Conservation (phyloP, 92 coral and sea anemone species). For the Bergia sp. region DNA sequence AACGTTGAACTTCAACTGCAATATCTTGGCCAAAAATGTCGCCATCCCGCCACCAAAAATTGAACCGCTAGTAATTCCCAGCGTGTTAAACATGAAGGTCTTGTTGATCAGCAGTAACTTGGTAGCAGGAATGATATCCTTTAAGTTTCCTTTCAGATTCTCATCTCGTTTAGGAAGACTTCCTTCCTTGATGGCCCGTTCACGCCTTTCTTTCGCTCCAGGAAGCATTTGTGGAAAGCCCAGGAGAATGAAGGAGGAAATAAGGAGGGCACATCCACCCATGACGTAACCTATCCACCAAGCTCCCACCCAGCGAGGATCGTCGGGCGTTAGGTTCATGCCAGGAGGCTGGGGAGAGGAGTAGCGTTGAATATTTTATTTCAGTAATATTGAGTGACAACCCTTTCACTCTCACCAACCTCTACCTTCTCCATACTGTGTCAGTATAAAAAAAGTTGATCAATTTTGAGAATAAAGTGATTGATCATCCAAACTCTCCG, state of each 20-base stretch:
- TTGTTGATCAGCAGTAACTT: conserved; percentile 63
- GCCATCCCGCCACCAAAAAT: conserved; percentile 60
- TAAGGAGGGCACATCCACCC: conserved; percentile 60
- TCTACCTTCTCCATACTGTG: too few relatives aligned
- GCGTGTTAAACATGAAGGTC: conserved; percentile 70
- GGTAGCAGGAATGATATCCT: conserved; percentile 71
- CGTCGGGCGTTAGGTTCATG: conserved; percentile 68
- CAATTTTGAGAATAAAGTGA: too few relatives aligned
- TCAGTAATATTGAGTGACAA: too few relatives aligned
- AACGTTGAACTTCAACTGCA: conserved; percentile 67
- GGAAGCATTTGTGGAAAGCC: conserved; percentile 89
- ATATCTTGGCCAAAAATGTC: conserved; percentile 65
- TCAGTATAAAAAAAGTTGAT: too few relatives aligned
- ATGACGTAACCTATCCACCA: conserved; percentile 94
- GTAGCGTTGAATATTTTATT: not conserved
- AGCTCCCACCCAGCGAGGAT: conserved; percentile 94
- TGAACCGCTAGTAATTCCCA: conserved; percentile 62
- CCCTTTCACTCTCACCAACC: too few relatives aligned
- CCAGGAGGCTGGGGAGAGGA: conserved; percentile 72
- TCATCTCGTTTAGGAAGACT: conserved; percentile 52
- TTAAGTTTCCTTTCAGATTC: conserved; percentile 49
- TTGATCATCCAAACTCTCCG: too few relatives aligned
- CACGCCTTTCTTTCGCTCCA: conserved; percentile 71
- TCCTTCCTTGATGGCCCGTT: conserved; percentile 68
- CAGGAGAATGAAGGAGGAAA: conserved; percentile 58